Conservation (phyloP, 2,113 vertebrate genomes). For the Petrocephalus zakoni region DNA sequence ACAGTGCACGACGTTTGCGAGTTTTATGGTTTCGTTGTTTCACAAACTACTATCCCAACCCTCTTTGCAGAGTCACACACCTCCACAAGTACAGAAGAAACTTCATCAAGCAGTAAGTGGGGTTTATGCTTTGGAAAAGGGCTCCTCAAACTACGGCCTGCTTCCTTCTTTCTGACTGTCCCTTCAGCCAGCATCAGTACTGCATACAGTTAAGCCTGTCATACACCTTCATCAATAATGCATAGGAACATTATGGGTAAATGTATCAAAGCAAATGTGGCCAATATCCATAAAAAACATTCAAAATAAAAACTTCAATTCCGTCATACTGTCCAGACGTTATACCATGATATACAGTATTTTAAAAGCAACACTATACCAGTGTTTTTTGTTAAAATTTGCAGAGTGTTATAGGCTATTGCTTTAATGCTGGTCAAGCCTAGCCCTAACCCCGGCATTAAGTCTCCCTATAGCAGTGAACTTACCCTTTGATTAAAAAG, state of each 20-base stretch:
- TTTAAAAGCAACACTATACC: too few relatives aligned
- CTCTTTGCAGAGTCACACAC: constrained; percentile 38
- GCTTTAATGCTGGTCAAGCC: not conserved
- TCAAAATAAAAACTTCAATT: not conserved
- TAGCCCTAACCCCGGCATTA: not conserved
- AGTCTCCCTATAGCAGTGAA: not conserved
- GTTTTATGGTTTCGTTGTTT: constrained; percentile 4
- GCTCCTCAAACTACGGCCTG: not conserved
- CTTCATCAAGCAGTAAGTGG: constrained; percentile 45
- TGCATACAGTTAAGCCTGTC: not conserved
- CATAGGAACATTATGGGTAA: too few relatives aligned
- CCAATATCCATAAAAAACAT: not conserved
- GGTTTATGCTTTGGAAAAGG: not conserved
- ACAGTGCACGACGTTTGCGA: not conserved
- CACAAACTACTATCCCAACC: constrained; percentile 37
- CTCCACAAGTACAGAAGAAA: constrained; percentile 42
- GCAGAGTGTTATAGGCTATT: not conserved
- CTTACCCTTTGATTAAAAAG: not conserved
- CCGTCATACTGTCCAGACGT: not conserved
- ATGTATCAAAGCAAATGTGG: not conserved
- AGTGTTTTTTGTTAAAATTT: too few relatives aligned
- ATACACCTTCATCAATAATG: not conserved
- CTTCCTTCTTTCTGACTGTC: not conserved
- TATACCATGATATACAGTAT: too few relatives aligned
- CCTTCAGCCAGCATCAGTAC: not conserved